phyloP scores from a whole-genome alignment of 2,113 vertebrate genomes.

The Oenanthe melanoleuca region DNA sequence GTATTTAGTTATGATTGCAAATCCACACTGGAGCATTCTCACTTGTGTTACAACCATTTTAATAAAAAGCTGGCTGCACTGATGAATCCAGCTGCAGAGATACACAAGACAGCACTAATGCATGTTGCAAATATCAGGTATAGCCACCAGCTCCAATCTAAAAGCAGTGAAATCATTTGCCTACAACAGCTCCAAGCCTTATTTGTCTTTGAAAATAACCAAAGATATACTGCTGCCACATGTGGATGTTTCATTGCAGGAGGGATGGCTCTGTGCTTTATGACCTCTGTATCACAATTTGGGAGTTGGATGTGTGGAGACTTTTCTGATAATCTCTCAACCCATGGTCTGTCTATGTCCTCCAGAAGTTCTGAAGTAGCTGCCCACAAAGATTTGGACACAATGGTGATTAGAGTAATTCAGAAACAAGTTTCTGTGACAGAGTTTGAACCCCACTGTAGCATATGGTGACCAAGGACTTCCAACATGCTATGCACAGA shows the following conservation, averaged over 20 bases:
- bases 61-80: neutral
- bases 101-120: neutral
- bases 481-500: neutral
- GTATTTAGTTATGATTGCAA: neutral
- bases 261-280: neutral
- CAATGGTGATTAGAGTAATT: fast-evolving
- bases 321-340: neutral
- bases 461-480: neutral
- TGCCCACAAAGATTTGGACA: neutral
- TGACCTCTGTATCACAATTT: neutral
- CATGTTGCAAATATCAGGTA: neutral
- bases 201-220: neutral
- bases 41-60: neutral
- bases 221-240: neutral
- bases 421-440: neutral
- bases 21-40: neutral
- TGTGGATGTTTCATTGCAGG: neutral
- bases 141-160: neutral
- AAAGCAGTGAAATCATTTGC: neutral
- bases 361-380: neutral
- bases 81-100: neutral
- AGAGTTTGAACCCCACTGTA: neutral
- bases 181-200: neutral
- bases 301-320: neutral
- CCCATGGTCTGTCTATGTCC: neutral